A percentile compares a stretch with the other conserved stretches of the same genome.
phyloP scores from a whole-genome alignment of 2,888 invertebrate genomes.

The Dioctria linearis region DNA sequence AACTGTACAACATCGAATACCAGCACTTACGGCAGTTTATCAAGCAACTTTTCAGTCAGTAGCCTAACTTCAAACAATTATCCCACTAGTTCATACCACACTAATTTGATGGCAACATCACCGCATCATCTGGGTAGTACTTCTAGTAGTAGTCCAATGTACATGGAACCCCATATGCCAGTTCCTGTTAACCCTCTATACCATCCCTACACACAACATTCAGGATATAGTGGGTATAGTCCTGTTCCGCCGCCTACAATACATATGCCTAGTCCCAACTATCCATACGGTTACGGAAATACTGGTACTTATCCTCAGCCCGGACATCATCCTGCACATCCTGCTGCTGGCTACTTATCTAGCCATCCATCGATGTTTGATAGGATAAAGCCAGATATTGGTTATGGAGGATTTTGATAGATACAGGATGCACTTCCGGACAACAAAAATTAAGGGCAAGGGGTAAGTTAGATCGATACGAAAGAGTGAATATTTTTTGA shows the following conservation, averaged over 20 bases:
- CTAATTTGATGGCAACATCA: conserved; percentile 70
- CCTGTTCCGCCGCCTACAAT: conserved; percentile 72
- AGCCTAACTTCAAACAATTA: conserved; percentile 68
- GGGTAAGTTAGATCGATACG: conserved; percentile 3
- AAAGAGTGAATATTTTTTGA: conserved; percentile 13
- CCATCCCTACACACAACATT: conserved; percentile 67
- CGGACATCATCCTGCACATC: conserved; percentile 50
- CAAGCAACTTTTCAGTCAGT: conserved; percentile 71
- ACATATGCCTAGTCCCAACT: conserved; percentile 80
- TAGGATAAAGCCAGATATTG: conserved; percentile 73
- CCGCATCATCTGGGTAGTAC: conserved; percentile 59
- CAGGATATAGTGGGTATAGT: conserved; percentile 64
- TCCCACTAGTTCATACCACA: conserved; percentile 67
- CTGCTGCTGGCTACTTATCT: conserved; percentile 64
- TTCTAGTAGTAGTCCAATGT: conserved; percentile 65
- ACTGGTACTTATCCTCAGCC: conserved; percentile 55
- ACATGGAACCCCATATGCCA: conserved; percentile 71
- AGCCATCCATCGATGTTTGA: conserved; percentile 72
- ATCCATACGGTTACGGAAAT: conserved; percentile 74
- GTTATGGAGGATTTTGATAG: conserved; percentile 73
- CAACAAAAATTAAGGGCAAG: not conserved
- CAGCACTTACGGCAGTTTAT: conserved; percentile 63
- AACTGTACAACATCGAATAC: conserved; percentile 56
- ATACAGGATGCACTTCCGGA: not conserved
- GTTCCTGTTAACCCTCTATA: conserved; percentile 73